These are phyloP conservation scores for Xiphophorus maculatus DNA, from an alignment of 2,113 vertebrate species.

Conservation along the genomic window DNA sequence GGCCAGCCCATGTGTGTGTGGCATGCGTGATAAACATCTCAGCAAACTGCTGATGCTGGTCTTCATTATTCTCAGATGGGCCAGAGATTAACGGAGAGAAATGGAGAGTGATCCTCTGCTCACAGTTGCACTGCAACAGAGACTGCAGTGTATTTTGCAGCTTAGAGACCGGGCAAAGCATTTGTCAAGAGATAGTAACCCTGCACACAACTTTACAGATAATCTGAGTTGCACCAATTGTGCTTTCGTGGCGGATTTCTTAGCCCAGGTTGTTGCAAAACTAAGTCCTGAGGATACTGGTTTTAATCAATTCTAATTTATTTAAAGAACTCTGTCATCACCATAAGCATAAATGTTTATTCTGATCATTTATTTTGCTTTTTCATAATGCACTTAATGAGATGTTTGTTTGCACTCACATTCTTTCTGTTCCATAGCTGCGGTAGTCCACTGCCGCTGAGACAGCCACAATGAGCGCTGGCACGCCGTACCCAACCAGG, in stretches of 20 bases:
- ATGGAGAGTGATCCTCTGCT: slow-evolving; percentile 25
- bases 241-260: not conserved
- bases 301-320: not conserved
- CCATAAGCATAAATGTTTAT: not conserved
- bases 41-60: slow-evolving; percentile 71
- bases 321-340: not conserved
- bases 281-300: not conserved
- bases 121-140: slow-evolving; percentile 34
- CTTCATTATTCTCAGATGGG: slow-evolving; percentile 71
- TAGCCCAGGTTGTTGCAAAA: not conserved
- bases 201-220: not conserved
- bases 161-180: not conserved
- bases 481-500: slow-evolving; percentile 94
- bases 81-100: slow-evolving; percentile 60
- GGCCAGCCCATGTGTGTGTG: slow-evolving; percentile 17
- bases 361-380: not conserved
- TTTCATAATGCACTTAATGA: not conserved
- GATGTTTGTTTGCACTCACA: slow-evolving; percentile 82
- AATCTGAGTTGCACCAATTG: not conserved
- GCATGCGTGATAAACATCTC: slow-evolving; percentile 64
- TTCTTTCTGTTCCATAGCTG: slow-evolving; percentile 95
- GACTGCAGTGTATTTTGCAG: slow-evolving; percentile 32
- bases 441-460: slow-evolving; percentile 95
- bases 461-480: slow-evolving; percentile 92
- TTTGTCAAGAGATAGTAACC: not conserved